A percentile compares a stretch with the other conserved stretches of the same genome.
These are phyloP conservation scores for Apostichopus californicus DNA, from an alignment of 35 echinoderm and acorn worm species.

Conservation along the genomic window DNA sequence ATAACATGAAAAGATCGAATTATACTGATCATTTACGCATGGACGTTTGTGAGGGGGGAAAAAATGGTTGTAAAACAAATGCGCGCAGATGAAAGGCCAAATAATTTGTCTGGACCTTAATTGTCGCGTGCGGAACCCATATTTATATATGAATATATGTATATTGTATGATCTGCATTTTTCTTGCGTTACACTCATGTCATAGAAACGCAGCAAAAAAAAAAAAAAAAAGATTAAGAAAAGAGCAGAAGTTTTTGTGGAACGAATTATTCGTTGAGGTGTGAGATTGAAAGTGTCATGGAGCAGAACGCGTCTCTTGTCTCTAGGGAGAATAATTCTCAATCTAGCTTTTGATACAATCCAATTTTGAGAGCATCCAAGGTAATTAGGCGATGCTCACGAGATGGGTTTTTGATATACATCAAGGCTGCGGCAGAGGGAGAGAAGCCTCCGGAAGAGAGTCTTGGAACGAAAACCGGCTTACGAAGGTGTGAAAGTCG, in stretches of 20 bases:
- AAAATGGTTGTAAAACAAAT: too few species aligned
- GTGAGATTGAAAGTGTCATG: slow-evolving; percentile 58
- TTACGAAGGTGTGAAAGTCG: slow-evolving; percentile 52
- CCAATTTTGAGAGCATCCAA: slow-evolving; percentile 50
- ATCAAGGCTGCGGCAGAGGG: slow-evolving; percentile 47
- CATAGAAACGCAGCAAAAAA: background rate
- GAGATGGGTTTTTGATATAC: slow-evolving; percentile 53
- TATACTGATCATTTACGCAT: background rate
- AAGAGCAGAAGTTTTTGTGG: slow-evolving; percentile 54
- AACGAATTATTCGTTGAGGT: slow-evolving; percentile 61
- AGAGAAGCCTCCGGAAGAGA: slow-evolving; percentile 27
- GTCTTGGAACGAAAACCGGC: slow-evolving; percentile 43
- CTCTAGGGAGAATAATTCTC: slow-evolving; percentile 52
- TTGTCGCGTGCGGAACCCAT: background rate
- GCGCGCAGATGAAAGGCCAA: too few species aligned
- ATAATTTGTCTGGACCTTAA: too few species aligned
- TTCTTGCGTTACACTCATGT: slow-evolving; percentile 24
- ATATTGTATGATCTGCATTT: slow-evolving; percentile 19
- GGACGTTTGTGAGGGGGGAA: background rate
- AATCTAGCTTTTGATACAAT: slow-evolving; percentile 60
- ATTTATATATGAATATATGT: background rate
- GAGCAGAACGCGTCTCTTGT: slow-evolving; percentile 35
- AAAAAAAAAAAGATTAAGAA: slow-evolving; percentile 22
- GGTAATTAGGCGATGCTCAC: slow-evolving; percentile 56
- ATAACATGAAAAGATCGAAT: slow-evolving; percentile 16